Evolutionary conservation across 2,113 vertebrate species (phyloP).

Genomic region (Desmodus rotundus): DNA sequence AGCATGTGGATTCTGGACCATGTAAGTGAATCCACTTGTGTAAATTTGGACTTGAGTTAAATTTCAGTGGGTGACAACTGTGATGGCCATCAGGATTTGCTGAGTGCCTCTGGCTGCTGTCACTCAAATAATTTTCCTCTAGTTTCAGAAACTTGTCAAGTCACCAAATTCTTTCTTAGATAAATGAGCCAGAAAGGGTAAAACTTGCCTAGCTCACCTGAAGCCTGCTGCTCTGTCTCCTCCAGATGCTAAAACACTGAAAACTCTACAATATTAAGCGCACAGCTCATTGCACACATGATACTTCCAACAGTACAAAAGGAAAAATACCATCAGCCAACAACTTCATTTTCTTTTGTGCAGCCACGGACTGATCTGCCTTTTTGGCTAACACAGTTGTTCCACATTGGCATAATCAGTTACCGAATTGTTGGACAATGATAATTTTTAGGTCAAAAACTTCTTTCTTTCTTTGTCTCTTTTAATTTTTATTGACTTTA

Average conservation of each 20-base stretch:
- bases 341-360: neutral
- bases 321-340: neutral
- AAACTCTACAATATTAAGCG: neutral
- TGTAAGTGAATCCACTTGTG: slow-evolving; percentile 70
- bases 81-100: slow-evolving; percentile 62
- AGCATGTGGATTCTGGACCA: slow-evolving; percentile 39
- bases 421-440: neutral
- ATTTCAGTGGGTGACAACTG: slow-evolving; percentile 53
- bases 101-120: slow-evolving; percentile 58
- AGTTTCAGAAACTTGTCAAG: slow-evolving; percentile 60
- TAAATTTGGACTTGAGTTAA: slow-evolving; percentile 60
- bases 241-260: neutral
- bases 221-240: slow-evolving; percentile 12
- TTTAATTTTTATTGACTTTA: neutral
- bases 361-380: neutral
- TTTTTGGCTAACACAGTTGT: neutral
- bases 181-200: slow-evolving; percentile 55
- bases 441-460: neutral
- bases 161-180: slow-evolving; percentile 57
- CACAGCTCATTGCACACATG: neutral
- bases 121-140: slow-evolving; percentile 52
- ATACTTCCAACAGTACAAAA: neutral
- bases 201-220: neutral
- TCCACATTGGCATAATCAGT: neutral
- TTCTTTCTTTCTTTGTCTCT: neutral